These are phyloP conservation scores for Galago senegalensis DNA, from an alignment of 2,797 vertebrate species.

Conservation along the genomic window DNA sequence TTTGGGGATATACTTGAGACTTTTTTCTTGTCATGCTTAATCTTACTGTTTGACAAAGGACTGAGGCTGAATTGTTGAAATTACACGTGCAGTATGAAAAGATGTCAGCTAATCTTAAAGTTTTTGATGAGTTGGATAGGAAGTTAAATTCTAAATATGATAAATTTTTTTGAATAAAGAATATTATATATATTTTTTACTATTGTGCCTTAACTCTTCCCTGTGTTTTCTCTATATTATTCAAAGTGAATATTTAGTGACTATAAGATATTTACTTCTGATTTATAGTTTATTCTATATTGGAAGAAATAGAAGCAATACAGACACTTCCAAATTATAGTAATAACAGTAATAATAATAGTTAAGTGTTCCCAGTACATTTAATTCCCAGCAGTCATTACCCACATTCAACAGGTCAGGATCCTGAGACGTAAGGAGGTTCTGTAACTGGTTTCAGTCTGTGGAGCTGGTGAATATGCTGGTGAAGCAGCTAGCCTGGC, in stretches of 20 bases:
- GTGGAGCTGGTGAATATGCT: neutral
- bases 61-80: conserved; percentile 31
- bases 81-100: neutral
- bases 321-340: neutral
- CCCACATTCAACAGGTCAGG: neutral
- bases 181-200: conserved; percentile 15
- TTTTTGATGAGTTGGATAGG: neutral
- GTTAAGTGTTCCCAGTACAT: neutral
- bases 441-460: neutral
- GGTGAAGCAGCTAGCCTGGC: neutral
- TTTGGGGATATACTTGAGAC: neutral
- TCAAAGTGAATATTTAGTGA: conserved; percentile 19
- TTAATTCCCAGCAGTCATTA: neutral
- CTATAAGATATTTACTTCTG: neutral
- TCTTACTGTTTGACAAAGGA: conserved; percentile 27
- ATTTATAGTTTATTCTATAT: neutral
- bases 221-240: neutral
- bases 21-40: neutral
- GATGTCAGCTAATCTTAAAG: conserved; percentile 21
- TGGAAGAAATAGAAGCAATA: neutral
- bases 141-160: conserved; percentile 24
- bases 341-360: neutral
- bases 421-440: neutral
- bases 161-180: conserved; percentile 5
- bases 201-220: neutral